Evolutionary conservation across 2,888 invertebrate genomes (phyloP).

Genomic region (Herminia tarsipennalis): DNA sequence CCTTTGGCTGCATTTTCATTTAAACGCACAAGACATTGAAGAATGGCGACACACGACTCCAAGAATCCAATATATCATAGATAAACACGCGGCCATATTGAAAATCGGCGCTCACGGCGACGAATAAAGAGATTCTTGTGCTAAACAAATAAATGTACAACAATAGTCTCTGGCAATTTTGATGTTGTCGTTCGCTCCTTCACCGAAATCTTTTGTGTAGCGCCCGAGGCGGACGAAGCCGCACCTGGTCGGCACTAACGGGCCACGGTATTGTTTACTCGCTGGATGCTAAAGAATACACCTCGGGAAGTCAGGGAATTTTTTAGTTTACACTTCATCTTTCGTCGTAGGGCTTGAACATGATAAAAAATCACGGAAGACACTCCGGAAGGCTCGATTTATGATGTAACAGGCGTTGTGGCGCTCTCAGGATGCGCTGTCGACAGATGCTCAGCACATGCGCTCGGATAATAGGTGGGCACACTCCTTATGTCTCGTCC

Average conservation of each 20-base stretch:
- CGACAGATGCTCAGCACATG: constrained; percentile 83
- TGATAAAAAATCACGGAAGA: constrained; percentile 80
- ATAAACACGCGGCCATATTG: constrained; percentile 64
- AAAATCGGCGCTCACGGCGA: constrained; percentile 54
- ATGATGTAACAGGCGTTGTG: constrained; percentile 74
- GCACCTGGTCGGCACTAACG: constrained; percentile 75
- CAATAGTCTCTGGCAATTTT: constrained; percentile 67
- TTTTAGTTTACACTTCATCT: constrained; percentile 81
- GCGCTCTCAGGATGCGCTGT: constrained; percentile 73
- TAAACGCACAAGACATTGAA: constrained; percentile 51
- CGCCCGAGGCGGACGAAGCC: constrained; percentile 65
- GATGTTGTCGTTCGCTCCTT: constrained; percentile 70
- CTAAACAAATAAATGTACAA: constrained; percentile 72
- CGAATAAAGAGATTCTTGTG: constrained; percentile 69
- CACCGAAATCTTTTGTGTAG: constrained; percentile 80
- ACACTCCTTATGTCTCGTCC: constrained; percentile 69
- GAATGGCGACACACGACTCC: constrained; percentile 58
- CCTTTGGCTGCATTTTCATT: constrained; percentile 38
- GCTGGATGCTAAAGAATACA: constrained; percentile 69
- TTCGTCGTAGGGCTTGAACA: constrained; percentile 75
- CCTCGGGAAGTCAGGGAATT: constrained; percentile 67
- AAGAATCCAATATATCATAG: constrained; percentile 76
- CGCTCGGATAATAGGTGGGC: constrained; percentile 68
- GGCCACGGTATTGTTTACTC: constrained; percentile 72
- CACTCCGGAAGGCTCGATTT: constrained; percentile 81